Evolutionary conservation across 2,113 vertebrate species (phyloP).

Genomic region (Cryptotis parvus): DNA sequence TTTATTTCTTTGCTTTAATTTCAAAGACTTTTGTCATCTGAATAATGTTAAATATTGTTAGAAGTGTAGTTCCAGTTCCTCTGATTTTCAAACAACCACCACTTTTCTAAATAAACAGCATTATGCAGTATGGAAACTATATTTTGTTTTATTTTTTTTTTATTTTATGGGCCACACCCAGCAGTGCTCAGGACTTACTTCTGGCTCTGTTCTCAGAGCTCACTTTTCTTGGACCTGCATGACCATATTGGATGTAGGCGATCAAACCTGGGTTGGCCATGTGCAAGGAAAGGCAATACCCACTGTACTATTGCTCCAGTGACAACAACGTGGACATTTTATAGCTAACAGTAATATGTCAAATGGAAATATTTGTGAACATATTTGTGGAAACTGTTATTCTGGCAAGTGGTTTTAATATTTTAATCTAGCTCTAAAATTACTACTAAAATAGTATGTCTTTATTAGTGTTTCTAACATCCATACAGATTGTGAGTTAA

Average conservation of each 20-base stretch:
- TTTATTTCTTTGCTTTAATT: not conserved
- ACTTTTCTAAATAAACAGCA: not conserved
- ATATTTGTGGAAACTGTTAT: not conserved
- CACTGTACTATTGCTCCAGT: too few relatives aligned
- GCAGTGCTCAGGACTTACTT: too few relatives aligned
- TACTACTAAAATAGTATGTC: too few relatives aligned
- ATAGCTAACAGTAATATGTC: not conserved
- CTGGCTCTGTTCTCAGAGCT: too few relatives aligned
- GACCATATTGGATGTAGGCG: too few relatives aligned
- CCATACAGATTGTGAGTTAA: not conserved
- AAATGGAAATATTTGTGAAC: not conserved
- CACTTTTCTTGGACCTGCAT: too few relatives aligned
- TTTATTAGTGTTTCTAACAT: not conserved
- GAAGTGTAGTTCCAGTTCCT: not conserved
- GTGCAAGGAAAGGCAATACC: too few relatives aligned
- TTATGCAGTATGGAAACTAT: too few relatives aligned
- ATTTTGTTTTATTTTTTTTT: too few relatives aligned
- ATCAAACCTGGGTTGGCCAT: too few relatives aligned
- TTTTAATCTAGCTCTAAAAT: too few relatives aligned
- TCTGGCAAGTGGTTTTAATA: not conserved
- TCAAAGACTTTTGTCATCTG: not conserved
- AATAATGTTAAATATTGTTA: not conserved
- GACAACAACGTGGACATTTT: not conserved
- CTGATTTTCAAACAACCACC: slow-evolving; percentile 14
- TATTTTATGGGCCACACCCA: too few relatives aligned